Evolutionary conservation across 2,888 invertebrate genomes (phyloP).

Genomic region (Marasmarcha lunaedactyla): DNA sequence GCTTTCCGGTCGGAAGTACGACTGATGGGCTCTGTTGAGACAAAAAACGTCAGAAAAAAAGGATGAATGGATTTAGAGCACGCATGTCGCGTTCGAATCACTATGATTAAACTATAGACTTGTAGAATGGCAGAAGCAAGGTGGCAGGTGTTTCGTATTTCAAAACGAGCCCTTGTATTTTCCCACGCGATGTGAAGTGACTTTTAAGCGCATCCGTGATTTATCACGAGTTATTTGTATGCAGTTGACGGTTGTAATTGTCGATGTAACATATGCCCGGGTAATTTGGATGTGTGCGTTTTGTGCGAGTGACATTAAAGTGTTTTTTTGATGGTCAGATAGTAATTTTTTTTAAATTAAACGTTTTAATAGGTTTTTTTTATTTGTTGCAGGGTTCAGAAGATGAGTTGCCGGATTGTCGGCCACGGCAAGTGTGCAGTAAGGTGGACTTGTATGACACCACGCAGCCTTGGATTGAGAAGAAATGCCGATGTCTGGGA

Average conservation of each 20-base stretch:
- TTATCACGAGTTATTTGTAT: neutral
- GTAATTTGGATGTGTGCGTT: constrained; percentile 22
- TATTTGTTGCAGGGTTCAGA: constrained; percentile 79
- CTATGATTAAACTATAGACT: constrained; percentile 31
- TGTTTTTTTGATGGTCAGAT: constrained; percentile 36
- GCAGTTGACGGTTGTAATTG: neutral
- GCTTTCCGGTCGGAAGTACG: constrained; percentile 65
- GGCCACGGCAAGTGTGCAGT: constrained; percentile 84
- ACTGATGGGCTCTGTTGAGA: constrained; percentile 46
- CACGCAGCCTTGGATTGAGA: constrained; percentile 84
- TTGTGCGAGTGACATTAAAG: no score
- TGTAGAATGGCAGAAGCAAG: neutral
- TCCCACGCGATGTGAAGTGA: neutral
- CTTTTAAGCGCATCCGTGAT: neutral
- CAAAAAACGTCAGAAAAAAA: constrained; percentile 25
- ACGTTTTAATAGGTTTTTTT: no score
- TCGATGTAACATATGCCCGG: neutral
- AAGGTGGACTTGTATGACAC: constrained; percentile 87
- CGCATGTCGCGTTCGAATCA: constrained; percentile 40
- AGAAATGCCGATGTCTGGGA: constrained; percentile 84
- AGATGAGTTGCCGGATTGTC: constrained; percentile 83
- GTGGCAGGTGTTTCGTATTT: neutral
- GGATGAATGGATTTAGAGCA: constrained; percentile 43
- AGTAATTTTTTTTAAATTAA: constrained; percentile 17
- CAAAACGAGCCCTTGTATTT: neutral